Conservation (phyloP, 53 echinoderm and acorn worm genomes). For the Astropecten irregularis region DNA sequence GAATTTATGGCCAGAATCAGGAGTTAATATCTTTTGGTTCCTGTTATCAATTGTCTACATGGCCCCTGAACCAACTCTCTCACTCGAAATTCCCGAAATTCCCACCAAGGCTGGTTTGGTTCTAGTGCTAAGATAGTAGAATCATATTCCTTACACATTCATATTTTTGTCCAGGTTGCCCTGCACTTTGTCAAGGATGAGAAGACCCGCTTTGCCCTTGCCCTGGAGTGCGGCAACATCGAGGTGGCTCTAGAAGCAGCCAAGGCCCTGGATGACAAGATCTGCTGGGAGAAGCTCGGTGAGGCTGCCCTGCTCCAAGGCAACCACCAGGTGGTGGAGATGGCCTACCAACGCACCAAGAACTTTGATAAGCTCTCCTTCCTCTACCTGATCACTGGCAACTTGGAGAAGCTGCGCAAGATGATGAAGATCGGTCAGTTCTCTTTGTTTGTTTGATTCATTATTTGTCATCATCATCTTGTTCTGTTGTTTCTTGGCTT, state of each 20-base stretch:
- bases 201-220: slow-evolving; percentile 95
- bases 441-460: background rate
- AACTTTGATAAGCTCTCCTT: slow-evolving; percentile 99
- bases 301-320: slow-evolving; percentile 98
- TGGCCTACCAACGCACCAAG: slow-evolving; percentile 99
- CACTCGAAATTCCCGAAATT: too few relatives aligned
- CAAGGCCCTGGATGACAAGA: slow-evolving; percentile 92
- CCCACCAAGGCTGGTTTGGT: too few relatives aligned
- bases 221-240: slow-evolving; percentile 95
- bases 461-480: too few relatives aligned
- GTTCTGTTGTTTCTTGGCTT: too few relatives aligned
- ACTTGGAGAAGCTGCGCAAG: slow-evolving; percentile 97
- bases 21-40: too few relatives aligned
- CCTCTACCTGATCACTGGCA: slow-evolving; percentile 99
- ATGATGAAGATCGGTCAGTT: slow-evolving; percentile 99
- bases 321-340: slow-evolving; percentile 99
- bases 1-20: too few relatives aligned
- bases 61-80: too few relatives aligned
- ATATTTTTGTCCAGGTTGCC: slow-evolving; percentile 58
- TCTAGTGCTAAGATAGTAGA: too few relatives aligned
- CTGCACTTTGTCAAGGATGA: slow-evolving; percentile 99
- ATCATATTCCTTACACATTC: too few relatives aligned
- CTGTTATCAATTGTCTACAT: too few relatives aligned
- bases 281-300: slow-evolving; percentile 98
- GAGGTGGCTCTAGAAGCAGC: slow-evolving; percentile 98